A percentile compares a stretch with the other conserved stretches of the same genome.
These are phyloP conservation scores for Centrocercus urophasianus DNA, from an alignment of 2,113 vertebrate genomes.

Conservation along the genomic window DNA sequence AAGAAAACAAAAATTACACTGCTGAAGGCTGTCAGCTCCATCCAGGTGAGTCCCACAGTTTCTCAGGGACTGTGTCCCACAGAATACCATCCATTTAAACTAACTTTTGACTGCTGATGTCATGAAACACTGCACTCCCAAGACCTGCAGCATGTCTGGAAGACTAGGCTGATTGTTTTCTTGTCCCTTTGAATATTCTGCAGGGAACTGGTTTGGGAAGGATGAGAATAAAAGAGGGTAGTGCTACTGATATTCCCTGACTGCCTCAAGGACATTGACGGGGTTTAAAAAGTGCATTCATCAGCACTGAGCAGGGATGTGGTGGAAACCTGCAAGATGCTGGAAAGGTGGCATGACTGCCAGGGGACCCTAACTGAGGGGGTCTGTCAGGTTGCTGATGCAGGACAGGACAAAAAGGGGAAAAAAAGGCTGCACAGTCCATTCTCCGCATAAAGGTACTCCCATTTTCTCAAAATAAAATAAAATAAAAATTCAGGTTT, in stretches of 20 bases:
- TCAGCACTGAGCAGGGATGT: not conserved
- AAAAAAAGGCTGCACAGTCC: not conserved
- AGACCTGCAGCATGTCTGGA: not conserved
- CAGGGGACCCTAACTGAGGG: not conserved
- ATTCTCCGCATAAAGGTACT: not conserved
- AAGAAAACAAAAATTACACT: not conserved
- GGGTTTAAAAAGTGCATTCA: not conserved
- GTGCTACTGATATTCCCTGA: not conserved
- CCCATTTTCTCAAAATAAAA: not conserved
- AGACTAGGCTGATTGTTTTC: not conserved
- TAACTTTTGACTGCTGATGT: not conserved
- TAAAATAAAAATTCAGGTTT: not conserved
- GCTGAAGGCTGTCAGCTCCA: not conserved
- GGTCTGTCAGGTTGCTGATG: not conserved
- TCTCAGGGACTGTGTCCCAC: not conserved
- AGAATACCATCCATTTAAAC: not conserved
- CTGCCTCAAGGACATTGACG: not conserved
- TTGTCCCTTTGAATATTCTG: not conserved
- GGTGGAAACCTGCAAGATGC: not conserved
- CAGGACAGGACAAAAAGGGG: not conserved
- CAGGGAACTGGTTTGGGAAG: not conserved
- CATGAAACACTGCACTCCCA: accelerated
- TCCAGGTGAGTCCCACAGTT: not conserved
- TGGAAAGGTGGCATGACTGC: not conserved
- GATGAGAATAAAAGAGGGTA: not conserved